Conservation (phyloP, 2,797 vertebrate species). For the Eulemur coronatus region DNA sequence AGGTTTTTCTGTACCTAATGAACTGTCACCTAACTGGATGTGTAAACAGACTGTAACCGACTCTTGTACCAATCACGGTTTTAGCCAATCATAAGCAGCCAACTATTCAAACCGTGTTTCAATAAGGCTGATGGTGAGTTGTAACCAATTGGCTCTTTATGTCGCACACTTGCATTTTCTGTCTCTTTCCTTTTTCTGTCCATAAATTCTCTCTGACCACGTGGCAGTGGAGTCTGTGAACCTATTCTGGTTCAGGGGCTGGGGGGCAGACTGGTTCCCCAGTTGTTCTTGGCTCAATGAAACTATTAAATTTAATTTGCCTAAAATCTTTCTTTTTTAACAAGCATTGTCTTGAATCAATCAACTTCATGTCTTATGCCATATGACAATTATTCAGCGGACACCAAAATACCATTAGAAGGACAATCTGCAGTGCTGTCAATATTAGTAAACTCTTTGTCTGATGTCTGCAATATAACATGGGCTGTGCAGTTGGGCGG, state of each 20-base stretch:
- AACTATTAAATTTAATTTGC: background rate
- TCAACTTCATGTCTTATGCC: slow-evolving; percentile 3
- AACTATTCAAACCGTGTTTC: background rate
- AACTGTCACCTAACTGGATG: background rate
- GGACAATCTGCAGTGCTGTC: background rate
- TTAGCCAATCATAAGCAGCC: background rate
- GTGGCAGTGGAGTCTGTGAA: background rate
- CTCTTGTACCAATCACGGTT: background rate
- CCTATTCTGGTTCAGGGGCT: background rate
- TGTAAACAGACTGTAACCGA: background rate
- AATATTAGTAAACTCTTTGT: background rate
- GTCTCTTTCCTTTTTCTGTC: background rate
- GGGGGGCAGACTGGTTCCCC: background rate
- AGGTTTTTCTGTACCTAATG: background rate
- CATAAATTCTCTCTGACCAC: too few species aligned
- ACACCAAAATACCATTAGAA: slow-evolving; percentile 46
- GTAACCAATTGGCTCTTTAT: background rate
- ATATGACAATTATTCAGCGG: slow-evolving; percentile 42
- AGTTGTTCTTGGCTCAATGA: background rate
- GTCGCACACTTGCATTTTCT: background rate
- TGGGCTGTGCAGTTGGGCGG: background rate
- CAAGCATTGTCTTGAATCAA: background rate
- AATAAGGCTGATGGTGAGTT: background rate
- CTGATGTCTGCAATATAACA: background rate
- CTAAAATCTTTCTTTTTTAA: background rate